Base-by-base conservation (phyloP, 2,797 vertebrate species). In the Gadopsis marmoratus region DNA sequence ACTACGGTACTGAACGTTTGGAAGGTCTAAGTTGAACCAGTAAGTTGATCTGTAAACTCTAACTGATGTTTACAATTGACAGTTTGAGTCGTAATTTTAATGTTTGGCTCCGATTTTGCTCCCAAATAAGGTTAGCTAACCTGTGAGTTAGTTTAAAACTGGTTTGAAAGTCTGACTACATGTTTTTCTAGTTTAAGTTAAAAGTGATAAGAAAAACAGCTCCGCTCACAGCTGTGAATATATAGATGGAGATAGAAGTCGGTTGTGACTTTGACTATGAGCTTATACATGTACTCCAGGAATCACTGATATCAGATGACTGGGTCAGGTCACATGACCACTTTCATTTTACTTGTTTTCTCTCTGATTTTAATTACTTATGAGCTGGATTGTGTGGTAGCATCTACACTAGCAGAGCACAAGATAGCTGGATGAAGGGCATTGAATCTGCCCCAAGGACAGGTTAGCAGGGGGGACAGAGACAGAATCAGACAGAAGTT, bases 401-500 rank as follows among this genome's bases (percentile, higher is more conserved):
- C 72, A 64, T 79, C 71, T 51, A 66, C 67, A 74, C 69, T 66
- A 69, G 70, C 77, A 72, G 33, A 73, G 75, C 65, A 73, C 23
- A 43, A 73, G 89, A 90, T 75, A 80, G 87, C 86, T 82, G 84
- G 84, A 89, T 91, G 83, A 91, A 89, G 89, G 86, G 56, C 78
- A 7, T 8, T n/a, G 75, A 88, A 79, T 56, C 70, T 88, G 74
- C 86, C 90, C 85, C 1, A 50, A 89, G 85, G 88, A 90, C 77
- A 76, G 78, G 85, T 84, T 86, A 80, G 84, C 53, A 65, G 71
- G 81, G 67, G 50, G 76, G 76, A 86, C 43, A 14, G 71, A 84
- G 77, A 86, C 82, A 65, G 54, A 88, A 82, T 79, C 67, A 75
- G 74, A 83, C 73, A 73, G 79, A 78, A 76, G 69, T 26, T 10